Percentiles rank a stretch among this genome's conserved stretches.
phyloP scores from a whole-genome alignment of 1,140 invertebrate genomes.

The Asobara japonica region DNA sequence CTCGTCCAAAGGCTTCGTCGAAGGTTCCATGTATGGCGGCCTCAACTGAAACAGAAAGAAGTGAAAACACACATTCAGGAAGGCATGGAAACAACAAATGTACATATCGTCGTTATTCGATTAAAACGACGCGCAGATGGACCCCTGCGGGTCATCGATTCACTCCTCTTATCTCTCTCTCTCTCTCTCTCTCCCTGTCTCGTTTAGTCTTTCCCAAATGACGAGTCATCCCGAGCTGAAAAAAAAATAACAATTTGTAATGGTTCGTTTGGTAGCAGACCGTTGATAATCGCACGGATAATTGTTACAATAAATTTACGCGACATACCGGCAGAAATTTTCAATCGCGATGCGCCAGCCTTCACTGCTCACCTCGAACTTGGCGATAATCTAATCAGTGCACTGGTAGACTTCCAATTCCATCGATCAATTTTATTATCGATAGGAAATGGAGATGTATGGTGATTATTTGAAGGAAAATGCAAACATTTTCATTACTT shows the following conservation, averaged over 20 bases:
- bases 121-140: constrained; percentile 47
- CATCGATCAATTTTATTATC: constrained; percentile 9
- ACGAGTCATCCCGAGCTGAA: not conserved
- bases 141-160: constrained; percentile 50
- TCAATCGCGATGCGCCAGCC: not conserved
- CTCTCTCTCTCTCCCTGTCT: not conserved
- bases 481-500: not conserved
- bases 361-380: constrained; percentile 13
- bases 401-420: constrained; percentile 2
- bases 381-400: constrained; percentile 28
- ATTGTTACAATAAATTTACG: not conserved
- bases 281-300: not conserved
- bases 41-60: not conserved
- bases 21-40: no score
- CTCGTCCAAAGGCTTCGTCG: no score
- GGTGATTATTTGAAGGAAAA: not conserved
- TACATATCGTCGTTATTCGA: not conserved
- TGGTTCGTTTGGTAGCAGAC: not conserved
- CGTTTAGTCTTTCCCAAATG: not conserved
- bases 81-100: not conserved
- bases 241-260: not conserved
- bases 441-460: constrained; percentile 8
- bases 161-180: not conserved
- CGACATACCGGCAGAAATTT: not conserved
- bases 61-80: not conserved